Conservation (phyloP, 2,888 invertebrate genomes). For the Stegana nigrithorax region DNA sequence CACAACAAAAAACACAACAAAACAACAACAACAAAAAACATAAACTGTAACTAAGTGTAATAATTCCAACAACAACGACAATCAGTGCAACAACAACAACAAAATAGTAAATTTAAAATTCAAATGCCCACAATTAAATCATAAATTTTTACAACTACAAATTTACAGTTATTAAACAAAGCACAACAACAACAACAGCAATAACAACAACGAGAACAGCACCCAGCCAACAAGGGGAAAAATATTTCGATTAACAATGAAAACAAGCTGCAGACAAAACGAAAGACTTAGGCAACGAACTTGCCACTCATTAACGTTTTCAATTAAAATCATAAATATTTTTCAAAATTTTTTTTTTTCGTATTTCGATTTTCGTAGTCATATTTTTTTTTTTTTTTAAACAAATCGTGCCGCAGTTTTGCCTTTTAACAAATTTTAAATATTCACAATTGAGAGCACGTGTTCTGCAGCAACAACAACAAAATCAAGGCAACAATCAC, state of each 20-base stretch:
- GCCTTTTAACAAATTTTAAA: constrained; percentile 14
- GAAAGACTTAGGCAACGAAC: constrained; percentile 56
- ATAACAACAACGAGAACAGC: neutral
- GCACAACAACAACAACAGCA: constrained; percentile 38
- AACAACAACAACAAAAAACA: neutral
- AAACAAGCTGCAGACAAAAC: constrained; percentile 29
- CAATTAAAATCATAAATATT: constrained; percentile 44
- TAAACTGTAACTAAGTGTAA: neutral
- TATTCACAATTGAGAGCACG: constrained; percentile 38
- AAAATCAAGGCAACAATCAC: neutral
- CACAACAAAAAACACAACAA: constrained; percentile 27
- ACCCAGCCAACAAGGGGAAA: too few relatives aligned
- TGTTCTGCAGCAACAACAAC: constrained; percentile 33
- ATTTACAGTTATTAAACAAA: constrained; percentile 60
- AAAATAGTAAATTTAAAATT: constrained; percentile 43
- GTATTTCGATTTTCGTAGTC: constrained; percentile 8
- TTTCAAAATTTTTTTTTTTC: constrained; percentile 33
- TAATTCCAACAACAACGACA: neutral
- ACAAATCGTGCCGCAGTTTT: constrained; percentile 51
- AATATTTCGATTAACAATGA: constrained; percentile 10
- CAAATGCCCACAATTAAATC: constrained; percentile 56
- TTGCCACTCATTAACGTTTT: constrained; percentile 59
- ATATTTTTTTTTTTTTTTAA: constrained; percentile 18
- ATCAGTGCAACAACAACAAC: neutral
- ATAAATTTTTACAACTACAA: constrained; percentile 61